phyloP scores from a whole-genome alignment of 2,113 vertebrate species.

The Sinocyclocheilus grahami region DNA sequence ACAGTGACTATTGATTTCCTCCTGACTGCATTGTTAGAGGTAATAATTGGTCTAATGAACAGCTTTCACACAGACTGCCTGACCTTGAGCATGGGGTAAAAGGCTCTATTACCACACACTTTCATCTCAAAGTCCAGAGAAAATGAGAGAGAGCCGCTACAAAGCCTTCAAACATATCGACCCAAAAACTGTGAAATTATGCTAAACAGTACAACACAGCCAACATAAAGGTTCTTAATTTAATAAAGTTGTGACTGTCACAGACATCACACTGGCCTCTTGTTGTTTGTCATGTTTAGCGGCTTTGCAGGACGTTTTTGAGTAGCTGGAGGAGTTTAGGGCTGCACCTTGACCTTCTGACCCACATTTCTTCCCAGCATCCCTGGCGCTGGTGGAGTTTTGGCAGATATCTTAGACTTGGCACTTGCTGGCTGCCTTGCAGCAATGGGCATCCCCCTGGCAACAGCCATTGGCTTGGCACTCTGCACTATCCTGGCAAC shows the following conservation, averaged over 20 bases:
- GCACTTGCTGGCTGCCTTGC: constrained; percentile 38
- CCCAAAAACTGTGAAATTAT: background rate
- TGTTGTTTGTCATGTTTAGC: background rate
- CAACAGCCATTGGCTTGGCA: constrained; percentile 45
- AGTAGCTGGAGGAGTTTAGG: constrained; percentile 54
- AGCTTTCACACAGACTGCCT: constrained; percentile 79
- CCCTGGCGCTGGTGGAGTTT: constrained; percentile 35
- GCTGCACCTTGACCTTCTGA: constrained; percentile 64
- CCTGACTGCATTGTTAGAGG: constrained; percentile 84
- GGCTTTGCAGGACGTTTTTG: background rate
- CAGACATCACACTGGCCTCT: constrained; percentile 33
- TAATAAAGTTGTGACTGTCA: constrained; percentile 30
- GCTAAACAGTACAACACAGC: background rate
- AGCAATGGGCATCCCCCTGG: constrained; percentile 57
- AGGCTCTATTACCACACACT: constrained; percentile 44
- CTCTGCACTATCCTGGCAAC: constrained; percentile 43
- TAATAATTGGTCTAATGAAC: constrained; percentile 91
- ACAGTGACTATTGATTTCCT: constrained; percentile 78
- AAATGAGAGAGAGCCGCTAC: background rate
- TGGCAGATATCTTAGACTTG: constrained; percentile 54
- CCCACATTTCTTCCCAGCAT: constrained; percentile 68
- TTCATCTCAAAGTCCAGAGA: constrained; percentile 19
- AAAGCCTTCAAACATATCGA: background rate
- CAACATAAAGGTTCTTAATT: background rate
- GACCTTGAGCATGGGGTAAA: constrained; percentile 77